Percentiles rank a stretch among this genome's conserved stretches.
Evolutionary conservation across 2,888 invertebrate genomes (phyloP).

Genomic region (Hipparchia sbordonii): DNA sequence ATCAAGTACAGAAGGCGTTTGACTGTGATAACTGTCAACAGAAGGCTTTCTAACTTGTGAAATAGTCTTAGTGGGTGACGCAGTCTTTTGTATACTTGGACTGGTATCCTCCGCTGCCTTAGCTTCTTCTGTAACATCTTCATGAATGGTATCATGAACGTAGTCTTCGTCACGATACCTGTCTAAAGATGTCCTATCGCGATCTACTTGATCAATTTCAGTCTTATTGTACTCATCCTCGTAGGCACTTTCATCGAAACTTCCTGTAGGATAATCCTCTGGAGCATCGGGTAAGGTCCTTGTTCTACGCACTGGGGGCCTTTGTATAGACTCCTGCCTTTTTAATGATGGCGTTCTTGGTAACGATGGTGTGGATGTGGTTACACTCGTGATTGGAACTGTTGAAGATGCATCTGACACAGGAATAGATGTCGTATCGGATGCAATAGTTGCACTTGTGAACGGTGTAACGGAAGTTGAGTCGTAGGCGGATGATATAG

Average conservation of each 20-base stretch:
- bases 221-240: constrained; percentile 80
- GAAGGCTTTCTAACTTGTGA: constrained; percentile 71
- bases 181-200: constrained; percentile 70
- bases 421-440: constrained; percentile 70
- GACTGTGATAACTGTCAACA: constrained; percentile 76
- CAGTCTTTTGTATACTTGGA: constrained; percentile 66
- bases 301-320: constrained; percentile 74
- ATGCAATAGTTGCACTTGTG: constrained; percentile 59
- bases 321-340: constrained; percentile 80
- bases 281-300: constrained; percentile 78
- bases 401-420: constrained; percentile 58
- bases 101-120: constrained; percentile 61
- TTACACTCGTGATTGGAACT: constrained; percentile 64
- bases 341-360: constrained; percentile 72
- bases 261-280: constrained; percentile 68
- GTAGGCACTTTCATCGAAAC: constrained; percentile 81
- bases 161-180: constrained; percentile 75
- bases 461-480: constrained; percentile 58
- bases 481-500: constrained; percentile 43
- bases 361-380: constrained; percentile 65
- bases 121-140: constrained; percentile 66
- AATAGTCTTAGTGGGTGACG: constrained; percentile 69
- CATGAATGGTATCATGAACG: constrained; percentile 66
- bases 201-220: constrained; percentile 76
- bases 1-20: constrained; percentile 72